phyloP scores from a whole-genome alignment of 2,888 invertebrate species.

The Gymnocheta viridis region DNA sequence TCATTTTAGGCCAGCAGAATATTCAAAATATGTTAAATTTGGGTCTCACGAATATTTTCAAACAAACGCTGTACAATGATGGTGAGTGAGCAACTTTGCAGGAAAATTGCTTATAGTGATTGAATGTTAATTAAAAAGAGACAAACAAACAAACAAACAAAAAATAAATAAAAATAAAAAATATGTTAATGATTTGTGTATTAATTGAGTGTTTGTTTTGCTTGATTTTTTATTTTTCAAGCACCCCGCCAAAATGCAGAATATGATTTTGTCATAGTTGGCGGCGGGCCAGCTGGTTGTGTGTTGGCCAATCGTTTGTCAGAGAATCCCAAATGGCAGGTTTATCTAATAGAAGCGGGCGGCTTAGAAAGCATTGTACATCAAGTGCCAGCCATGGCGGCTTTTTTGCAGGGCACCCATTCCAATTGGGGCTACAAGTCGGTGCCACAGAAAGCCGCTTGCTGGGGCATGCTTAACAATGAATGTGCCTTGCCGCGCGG shows the following conservation, averaged over 20 bases:
- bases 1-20: slow-evolving; percentile 27
- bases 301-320: slow-evolving; percentile 82
- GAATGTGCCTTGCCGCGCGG: slow-evolving; percentile 83
- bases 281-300: slow-evolving; percentile 91
- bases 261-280: slow-evolving; percentile 93
- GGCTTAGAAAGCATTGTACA: slow-evolving; percentile 81
- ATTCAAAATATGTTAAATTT: slow-evolving; percentile 69
- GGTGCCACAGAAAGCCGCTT: slow-evolving; percentile 85
- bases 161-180: neutral
- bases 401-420: slow-evolving; percentile 80
- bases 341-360: slow-evolving; percentile 83
- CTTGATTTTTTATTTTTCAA: slow-evolving; percentile 84
- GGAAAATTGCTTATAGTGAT: neutral
- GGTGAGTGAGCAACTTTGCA: slow-evolving; percentile 71
- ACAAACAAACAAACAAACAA: neutral
- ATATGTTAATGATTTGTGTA: neutral
- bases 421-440: slow-evolving; percentile 89
- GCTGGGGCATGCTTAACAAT: slow-evolving; percentile 82
- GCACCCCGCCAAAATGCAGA: slow-evolving; percentile 85
- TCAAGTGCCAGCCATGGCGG: slow-evolving; percentile 78
- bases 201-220: slow-evolving; percentile 23
- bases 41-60: slow-evolving; percentile 75
- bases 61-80: slow-evolving; percentile 75
- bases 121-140: neutral
- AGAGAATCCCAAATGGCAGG: slow-evolving; percentile 82